Evolutionary conservation across 2,888 invertebrate species (phyloP).

Genomic region (Eristalis pertinax): DNA sequence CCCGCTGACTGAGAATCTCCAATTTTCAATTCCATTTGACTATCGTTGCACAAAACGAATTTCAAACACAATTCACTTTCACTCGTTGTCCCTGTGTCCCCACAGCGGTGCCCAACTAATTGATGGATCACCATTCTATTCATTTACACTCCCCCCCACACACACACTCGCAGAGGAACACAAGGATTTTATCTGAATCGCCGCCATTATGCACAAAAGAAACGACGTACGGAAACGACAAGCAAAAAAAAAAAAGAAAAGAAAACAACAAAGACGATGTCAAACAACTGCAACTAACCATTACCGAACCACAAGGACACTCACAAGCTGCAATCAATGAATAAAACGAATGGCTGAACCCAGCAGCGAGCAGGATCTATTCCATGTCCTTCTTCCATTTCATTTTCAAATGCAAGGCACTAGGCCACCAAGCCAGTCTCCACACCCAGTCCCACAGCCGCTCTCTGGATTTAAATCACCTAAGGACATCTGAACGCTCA

Average conservation of each 20-base stretch:
- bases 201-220: neutral
- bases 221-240: neutral
- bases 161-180: neutral
- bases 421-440: constrained; percentile 43
- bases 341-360: constrained; percentile 61
- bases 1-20: neutral
- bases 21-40: constrained; percentile 28
- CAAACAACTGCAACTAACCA: constrained; percentile 60
- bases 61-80: constrained; percentile 59
- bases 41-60: constrained; percentile 50
- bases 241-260: neutral
- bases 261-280: constrained; percentile 34
- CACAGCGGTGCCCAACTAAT: constrained; percentile 25
- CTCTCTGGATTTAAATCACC: constrained; percentile 50
- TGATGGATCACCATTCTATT: constrained; percentile 42
- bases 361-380: neutral
- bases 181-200: neutral
- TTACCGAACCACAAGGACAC: constrained; percentile 55
- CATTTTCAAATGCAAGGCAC: constrained; percentile 55
- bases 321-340: constrained; percentile 63
- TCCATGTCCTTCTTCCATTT: neutral
- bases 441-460: neutral
- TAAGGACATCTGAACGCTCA: constrained; percentile 29
- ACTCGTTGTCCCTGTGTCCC: constrained; percentile 9
- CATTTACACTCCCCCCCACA: neutral